Evolutionary conservation across 2,113 vertebrate genomes (phyloP).

Genomic region (Podiceps cristatus): DNA sequence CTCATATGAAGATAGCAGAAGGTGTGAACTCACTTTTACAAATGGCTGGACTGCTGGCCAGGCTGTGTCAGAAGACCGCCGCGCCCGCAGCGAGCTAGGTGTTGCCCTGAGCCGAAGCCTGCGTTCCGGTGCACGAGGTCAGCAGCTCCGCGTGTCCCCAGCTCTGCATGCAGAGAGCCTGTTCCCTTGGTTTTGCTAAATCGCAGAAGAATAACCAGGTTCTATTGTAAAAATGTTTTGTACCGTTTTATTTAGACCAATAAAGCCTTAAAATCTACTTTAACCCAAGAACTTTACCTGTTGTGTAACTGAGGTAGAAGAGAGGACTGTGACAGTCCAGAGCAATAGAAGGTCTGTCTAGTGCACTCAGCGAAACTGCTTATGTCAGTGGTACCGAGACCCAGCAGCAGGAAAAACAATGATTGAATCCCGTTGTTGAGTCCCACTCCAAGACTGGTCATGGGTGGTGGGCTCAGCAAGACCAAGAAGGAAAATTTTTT

Average conservation of each 20-base stretch:
- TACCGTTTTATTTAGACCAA: constrained; percentile 10
- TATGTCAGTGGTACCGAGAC: rapidly evolving
- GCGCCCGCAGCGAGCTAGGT: constrained; percentile 82
- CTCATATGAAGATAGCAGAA: constrained; percentile 92
- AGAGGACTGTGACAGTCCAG: neutral
- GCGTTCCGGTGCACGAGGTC: rapidly evolving
- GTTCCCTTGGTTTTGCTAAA: neutral
- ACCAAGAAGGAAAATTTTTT: neutral
- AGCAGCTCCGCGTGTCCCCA: neutral
- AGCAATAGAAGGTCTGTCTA: neutral
- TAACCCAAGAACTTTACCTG: neutral
- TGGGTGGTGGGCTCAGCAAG: neutral
- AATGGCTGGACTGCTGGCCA: constrained; percentile 91
- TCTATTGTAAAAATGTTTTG: neutral
- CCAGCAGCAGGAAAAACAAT: neutral
- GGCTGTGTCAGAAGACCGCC: constrained; percentile 90
- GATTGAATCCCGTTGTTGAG: neutral
- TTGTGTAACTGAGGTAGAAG: neutral
- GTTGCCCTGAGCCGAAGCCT: neutral
- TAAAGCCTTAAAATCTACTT: constrained; percentile 38
- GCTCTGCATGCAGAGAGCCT: neutral
- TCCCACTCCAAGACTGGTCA: neutral
- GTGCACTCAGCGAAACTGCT: neutral
- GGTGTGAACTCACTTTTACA: constrained; percentile 95
- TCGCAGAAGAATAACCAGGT: neutral